Conservation (phyloP, 2,797 vertebrate species). For the Argentina silus region DNA sequence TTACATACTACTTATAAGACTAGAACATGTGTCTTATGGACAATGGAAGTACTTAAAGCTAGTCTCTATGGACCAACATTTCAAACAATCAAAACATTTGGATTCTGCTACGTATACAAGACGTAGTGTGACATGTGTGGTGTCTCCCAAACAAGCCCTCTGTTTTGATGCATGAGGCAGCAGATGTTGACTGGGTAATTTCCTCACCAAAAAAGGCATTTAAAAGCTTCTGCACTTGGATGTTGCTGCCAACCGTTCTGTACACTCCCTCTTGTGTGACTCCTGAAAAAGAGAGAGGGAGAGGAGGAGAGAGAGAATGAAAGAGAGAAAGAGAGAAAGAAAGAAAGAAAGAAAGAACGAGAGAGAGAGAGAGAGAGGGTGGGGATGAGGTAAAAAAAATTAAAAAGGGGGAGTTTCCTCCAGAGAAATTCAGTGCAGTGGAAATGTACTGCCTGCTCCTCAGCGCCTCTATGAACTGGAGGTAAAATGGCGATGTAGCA, state of each 20-base stretch:
- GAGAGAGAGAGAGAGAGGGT: slow-evolving; percentile 5
- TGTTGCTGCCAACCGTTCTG: slow-evolving; percentile 96
- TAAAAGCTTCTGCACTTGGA: slow-evolving; percentile 97
- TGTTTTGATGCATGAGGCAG: slow-evolving; percentile 17
- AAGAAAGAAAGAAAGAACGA: slow-evolving; percentile 18
- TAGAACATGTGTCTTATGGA: too few species aligned
- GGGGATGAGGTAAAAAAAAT: slow-evolving; percentile 18
- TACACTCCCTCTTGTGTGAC: slow-evolving; percentile 92
- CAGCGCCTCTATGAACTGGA: slow-evolving; percentile 11
- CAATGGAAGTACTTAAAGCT: too few species aligned
- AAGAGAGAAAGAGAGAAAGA: slow-evolving; percentile 14
- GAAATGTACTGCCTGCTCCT: slow-evolving; percentile 62
- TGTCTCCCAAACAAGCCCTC: not conserved
- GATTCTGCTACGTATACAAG: not conserved
- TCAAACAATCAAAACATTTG: not conserved
- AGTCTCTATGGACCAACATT: too few species aligned
- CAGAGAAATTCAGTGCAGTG: slow-evolving; percentile 46
- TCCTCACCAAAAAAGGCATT: slow-evolving; percentile 95
- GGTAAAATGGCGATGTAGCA: slow-evolving; percentile 31
- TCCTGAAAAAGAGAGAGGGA: slow-evolving; percentile 71
- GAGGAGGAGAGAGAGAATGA: slow-evolving; percentile 15
- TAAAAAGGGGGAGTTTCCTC: slow-evolving; percentile 29
- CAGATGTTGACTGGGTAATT: slow-evolving; percentile 40
- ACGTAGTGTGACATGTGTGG: not conserved
- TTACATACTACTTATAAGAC: too few species aligned